Base-by-base conservation (phyloP, 2,113 vertebrate species). In the Aegypius monachus region DNA sequence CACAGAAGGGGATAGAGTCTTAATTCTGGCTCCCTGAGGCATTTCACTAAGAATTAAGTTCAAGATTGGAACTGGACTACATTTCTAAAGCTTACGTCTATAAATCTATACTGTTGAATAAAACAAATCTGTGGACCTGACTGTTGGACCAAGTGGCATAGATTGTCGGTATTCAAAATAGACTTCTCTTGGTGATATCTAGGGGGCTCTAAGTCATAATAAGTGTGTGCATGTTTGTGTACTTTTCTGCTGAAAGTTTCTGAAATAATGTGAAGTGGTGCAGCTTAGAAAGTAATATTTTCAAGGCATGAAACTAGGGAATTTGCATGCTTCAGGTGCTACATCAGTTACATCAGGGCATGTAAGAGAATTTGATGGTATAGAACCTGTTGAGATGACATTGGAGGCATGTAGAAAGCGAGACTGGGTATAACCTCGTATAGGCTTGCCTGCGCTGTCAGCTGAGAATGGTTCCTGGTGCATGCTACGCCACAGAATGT, bases 201-300 rank as follows among this genome's bases (percentile, higher is more conserved):
- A 20, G 47, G 19, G 74, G 27, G 18, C 56, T 86, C 25, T 58
- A n/a, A 70, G 21, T 15, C 16, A 13, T 58, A 43, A 58, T 40
- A 23, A 9, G 5, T 14, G 2, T 63, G 15, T 38, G 27, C 1
- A 1, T 21, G 4, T 67, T 53, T 73, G 11, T 4, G 0, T 47
- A n/a, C 25, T 81, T 53, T 47, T 42, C 38, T 59, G 29, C 43
- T 65, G 4, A 47, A 20, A 77, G 50, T 71, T 56, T 38, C 50
- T 71, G 50, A 59, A 65, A 59, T 65, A 23, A 40, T 21, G 13
- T 47, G 43, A 84, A 58, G 14, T 36, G 15, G 22, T 81, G 10
- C 25, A 71, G 5, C 43, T 48, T 65, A 90, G 38, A 81, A 77
- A 81, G 47, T 3, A 62, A 4, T 58, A 42, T 65, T 77, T 52